phyloP scores from a whole-genome alignment of 2,113 vertebrate genomes.

The Sphaerodactylus townsendi region DNA sequence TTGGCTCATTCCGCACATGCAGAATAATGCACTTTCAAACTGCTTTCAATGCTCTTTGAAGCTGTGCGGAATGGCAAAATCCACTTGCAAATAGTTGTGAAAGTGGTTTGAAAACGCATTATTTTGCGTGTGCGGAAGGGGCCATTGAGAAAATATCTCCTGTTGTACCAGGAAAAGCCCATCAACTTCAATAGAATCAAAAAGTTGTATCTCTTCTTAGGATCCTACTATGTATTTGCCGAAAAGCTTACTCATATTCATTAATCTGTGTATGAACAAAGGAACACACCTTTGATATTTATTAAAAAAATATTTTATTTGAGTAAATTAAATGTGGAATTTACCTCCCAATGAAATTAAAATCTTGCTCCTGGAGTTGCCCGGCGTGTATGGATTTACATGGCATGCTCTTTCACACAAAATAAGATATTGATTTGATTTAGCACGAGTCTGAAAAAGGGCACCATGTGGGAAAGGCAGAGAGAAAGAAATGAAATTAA shows the following conservation, averaged over 20 bases:
- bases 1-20: no score
- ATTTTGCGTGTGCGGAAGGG: no score
- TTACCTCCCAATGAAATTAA: constrained; percentile 39
- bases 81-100: no score
- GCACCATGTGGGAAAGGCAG: not conserved
- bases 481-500: constrained; percentile 41
- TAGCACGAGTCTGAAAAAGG: constrained; percentile 6
- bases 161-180: no score
- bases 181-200: no score
- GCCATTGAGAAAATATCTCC: no score
- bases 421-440: constrained; percentile 46
- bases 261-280: not conserved
- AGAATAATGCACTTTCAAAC: no score
- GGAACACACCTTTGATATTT: not conserved
- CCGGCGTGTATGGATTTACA: constrained; percentile 39
- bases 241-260: not conserved
- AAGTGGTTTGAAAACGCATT: no score
- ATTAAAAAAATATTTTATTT: not conserved
- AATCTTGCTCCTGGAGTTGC: constrained; percentile 19
- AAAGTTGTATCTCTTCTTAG: no score
- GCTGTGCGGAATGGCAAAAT: no score
- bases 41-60: no score
- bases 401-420: constrained; percentile 26
- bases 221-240: not conserved
- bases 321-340: constrained; percentile 22